A percentile compares a stretch with the other conserved stretches of the same genome.
Conservation (phyloP, 2,888 invertebrate genomes). For the Phymatocera aterrima region DNA sequence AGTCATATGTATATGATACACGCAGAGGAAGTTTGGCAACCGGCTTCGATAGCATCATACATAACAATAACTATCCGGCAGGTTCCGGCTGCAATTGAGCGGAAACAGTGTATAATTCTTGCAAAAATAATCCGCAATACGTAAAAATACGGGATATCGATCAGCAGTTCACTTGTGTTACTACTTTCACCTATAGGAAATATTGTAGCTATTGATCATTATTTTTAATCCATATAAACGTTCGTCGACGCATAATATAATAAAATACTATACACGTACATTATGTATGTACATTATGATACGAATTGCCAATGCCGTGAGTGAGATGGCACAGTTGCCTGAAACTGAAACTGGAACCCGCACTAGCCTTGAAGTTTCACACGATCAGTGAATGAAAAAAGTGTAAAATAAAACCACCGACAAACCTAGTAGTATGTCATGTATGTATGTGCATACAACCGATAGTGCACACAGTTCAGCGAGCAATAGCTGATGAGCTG, state of each 20-base stretch:
- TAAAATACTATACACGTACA: neutral
- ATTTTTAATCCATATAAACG: neutral
- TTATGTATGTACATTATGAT: neutral
- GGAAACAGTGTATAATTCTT: constrained; percentile 17
- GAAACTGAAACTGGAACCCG: constrained; percentile 29
- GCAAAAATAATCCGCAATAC: neutral
- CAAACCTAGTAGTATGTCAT: neutral
- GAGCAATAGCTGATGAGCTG: neutral
- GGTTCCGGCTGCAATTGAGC: constrained; percentile 1
- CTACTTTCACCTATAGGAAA: neutral
- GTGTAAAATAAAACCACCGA: constrained; percentile 23
- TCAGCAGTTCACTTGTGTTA: neutral
- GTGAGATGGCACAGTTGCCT: constrained; percentile 23
- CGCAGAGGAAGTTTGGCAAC: constrained; percentile 38
- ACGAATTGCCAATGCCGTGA: constrained; percentile 7
- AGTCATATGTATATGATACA: constrained; percentile 31
- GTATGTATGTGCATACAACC: too few relatives aligned
- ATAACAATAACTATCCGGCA: constrained; percentile 34
- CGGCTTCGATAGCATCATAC: constrained; percentile 36
- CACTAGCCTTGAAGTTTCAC: constrained; percentile 38
- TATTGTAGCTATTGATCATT: neutral
- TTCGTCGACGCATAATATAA: neutral
- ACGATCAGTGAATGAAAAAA: constrained; percentile 13
- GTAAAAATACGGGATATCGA: neutral
- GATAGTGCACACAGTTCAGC: constrained; percentile 13